Evolutionary conservation across 2,797 vertebrate genomes (phyloP).

Genomic region (Gymnothorax javanicus): DNA sequence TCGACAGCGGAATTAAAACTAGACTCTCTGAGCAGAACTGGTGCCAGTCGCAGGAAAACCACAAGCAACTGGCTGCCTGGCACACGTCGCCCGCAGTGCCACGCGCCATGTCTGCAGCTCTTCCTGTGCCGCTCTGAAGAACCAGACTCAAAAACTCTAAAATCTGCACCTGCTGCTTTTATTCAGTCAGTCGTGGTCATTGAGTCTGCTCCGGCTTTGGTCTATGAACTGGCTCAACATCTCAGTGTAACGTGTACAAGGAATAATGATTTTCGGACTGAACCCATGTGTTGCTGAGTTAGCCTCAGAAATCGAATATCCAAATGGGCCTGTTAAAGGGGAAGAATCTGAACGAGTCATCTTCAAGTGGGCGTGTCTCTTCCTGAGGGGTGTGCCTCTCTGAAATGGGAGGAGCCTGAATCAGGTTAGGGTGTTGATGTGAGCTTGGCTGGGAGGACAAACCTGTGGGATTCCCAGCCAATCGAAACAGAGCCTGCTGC

Average conservation of each 20-base stretch:
- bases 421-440: too few relatives aligned
- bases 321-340: neutral
- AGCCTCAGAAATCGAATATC: neutral
- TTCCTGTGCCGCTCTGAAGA: neutral
- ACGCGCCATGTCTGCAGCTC: neutral
- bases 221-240: neutral
- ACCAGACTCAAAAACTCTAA: neutral
- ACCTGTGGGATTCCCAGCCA: conserved; percentile 77
- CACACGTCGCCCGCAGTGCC: neutral
- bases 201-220: neutral
- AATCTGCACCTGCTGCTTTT: neutral
- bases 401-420: too few relatives aligned
- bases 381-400: neutral
- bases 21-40: neutral
- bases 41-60: neutral
- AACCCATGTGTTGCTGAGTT: neutral
- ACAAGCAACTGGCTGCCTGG: neutral
- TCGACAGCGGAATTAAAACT: neutral
- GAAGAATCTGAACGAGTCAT: too few relatives aligned
- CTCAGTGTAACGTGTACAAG: neutral
- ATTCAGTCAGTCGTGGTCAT: neutral
- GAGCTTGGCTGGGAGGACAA: neutral
- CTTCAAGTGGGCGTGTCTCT: neutral
- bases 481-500: conserved; percentile 77
- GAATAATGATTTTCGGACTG: neutral